A percentile compares a stretch with the other conserved stretches of the same genome.
Conservation (phyloP, 2,113 vertebrate species). For the Hipposideros armiger region DNA sequence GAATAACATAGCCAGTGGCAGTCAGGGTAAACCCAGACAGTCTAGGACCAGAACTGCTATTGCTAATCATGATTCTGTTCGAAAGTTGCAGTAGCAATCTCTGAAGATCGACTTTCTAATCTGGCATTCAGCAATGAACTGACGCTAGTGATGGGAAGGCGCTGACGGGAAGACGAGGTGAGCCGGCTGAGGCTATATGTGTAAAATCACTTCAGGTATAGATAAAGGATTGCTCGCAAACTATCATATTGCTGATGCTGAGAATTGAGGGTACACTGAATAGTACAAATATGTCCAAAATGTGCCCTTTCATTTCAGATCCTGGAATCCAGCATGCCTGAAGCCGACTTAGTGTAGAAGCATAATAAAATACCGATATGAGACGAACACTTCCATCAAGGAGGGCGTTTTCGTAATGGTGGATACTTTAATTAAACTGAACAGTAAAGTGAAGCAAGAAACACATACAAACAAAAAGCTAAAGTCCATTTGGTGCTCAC, state of each 20-base stretch:
- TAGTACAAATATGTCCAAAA: background rate
- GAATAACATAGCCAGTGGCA: too few species aligned
- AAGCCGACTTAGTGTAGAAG: background rate
- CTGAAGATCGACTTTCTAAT: background rate
- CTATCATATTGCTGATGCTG: background rate
- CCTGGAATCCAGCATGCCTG: background rate
- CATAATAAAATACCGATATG: background rate
- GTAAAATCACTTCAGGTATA: too few species aligned
- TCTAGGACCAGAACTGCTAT: background rate
- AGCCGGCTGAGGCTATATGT: background rate
- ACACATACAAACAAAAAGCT: background rate
- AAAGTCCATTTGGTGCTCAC: accelerated
- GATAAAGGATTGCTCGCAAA: background rate
- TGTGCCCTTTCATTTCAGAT: background rate
- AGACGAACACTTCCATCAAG: background rate
- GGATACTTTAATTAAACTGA: background rate
- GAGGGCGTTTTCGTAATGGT: background rate
- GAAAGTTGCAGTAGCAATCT: background rate
- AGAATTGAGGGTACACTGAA: background rate
- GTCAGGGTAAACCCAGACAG: background rate
- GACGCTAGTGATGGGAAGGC: background rate
- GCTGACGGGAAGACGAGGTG: background rate
- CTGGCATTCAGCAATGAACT: background rate
- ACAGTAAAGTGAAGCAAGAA: background rate
- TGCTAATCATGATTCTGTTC: background rate